These are phyloP conservation scores for Aspiorhynchus laticeps DNA, from an alignment of 2,113 vertebrate species.

Conservation along the genomic window DNA sequence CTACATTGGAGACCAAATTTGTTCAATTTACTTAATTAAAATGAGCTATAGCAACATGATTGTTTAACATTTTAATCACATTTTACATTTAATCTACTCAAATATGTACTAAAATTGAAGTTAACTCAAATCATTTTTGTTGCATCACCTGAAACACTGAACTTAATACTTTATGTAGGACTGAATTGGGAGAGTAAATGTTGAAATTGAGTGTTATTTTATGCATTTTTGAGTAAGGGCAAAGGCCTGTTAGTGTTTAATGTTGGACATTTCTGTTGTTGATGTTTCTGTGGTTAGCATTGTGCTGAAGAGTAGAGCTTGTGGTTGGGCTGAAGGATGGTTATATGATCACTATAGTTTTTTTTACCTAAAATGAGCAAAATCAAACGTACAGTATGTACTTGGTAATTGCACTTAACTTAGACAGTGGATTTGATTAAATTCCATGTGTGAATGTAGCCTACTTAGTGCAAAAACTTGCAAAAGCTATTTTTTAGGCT, in stretches of 20 bases:
- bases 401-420: background rate
- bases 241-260: background rate
- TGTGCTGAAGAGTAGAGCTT: constrained; percentile 10
- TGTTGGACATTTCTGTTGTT: background rate
- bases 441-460: background rate
- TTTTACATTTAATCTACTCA: too few species aligned
- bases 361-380: background rate
- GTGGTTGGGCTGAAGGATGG: background rate
- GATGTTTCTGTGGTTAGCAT: background rate
- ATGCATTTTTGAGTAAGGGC: background rate
- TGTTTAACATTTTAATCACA: too few species aligned
- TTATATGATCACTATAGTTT: background rate
- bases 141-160: background rate
- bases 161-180: background rate
- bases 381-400: background rate
- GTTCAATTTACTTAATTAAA: too few species aligned
- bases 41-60: too few species aligned
- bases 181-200: background rate
- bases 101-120: background rate
- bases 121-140: too few species aligned
- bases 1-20: background rate
- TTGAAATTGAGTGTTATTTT: background rate
- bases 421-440: background rate
- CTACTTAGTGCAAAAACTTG: background rate
- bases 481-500: background rate